Evolutionary conservation across 2,113 vertebrate genomes (phyloP), one percentile per base, ranked within the genome.

Genomic region (Ornithorhynchus anatinus): DNA sequence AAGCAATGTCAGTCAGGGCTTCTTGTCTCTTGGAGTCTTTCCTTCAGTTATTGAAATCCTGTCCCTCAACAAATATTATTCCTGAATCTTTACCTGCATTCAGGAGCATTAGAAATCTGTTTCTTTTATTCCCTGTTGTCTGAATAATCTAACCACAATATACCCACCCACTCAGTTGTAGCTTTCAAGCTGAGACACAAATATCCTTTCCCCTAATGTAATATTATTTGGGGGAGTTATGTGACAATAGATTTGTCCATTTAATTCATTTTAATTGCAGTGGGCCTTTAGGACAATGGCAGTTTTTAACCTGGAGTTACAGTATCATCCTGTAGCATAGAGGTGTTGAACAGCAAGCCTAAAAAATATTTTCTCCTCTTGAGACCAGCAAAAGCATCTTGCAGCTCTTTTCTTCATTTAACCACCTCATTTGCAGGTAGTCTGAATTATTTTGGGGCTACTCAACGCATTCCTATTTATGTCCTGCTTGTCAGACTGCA

Each of bases 341-440:
- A 45, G 10, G 50, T 54, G 6, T 60, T 64, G 56, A 61, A 68
- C 25, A 23, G 33, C 23, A 58, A 57, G 53, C 3, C 39, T 63
- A 63, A 9, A 14, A 16, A 29, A 8, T 52, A 22, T 20, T 57
- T 65, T 79, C 27, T 52, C 47, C 47, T 66, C 29, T 22, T 0
- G 0, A 86, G 63, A 73, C 39, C 37, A 53, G 42, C 39, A 23
- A 69, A 71, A 79, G 43, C 42, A 73, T 50, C 10, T 6, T 77
- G 69, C 56, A 64, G 29, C 59, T 56, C 56, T 59, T 27, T 58
- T 73, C 2, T 33, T 79, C 45, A 75, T 82, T 74, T 82, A 70
- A 71, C 82, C 48, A 47, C 83, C 84, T 85, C 83, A 87, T 86
- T 89, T 88, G 53, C 58, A 89, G 83, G 86, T 84, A 88, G 51